Conservation (phyloP, 2,797 vertebrate genomes). For the Acanthurus lineatus region DNA sequence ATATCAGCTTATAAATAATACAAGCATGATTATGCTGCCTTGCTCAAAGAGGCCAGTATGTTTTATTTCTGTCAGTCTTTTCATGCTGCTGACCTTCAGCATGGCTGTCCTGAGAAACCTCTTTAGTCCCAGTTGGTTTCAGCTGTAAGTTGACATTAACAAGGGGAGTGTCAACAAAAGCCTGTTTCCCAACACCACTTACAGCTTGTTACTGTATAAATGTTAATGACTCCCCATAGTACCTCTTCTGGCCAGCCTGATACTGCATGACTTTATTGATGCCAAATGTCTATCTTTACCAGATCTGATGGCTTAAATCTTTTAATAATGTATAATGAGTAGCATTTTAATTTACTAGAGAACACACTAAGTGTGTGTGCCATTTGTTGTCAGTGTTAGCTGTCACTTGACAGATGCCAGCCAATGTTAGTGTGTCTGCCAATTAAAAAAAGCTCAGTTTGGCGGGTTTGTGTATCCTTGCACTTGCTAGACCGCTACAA, state of each 20-base stretch:
- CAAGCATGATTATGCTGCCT: background rate
- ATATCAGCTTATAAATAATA: no score
- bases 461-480: background rate
- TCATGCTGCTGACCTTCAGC: background rate
- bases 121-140: background rate
- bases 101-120: background rate
- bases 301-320: slow-evolving; percentile 14
- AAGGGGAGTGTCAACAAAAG: slow-evolving; percentile 1
- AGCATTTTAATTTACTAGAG: slow-evolving; percentile 3
- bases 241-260: background rate
- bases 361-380: slow-evolving; percentile 7
- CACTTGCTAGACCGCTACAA: background rate
- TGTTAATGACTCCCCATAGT: slow-evolving; percentile 5
- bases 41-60: background rate
- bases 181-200: slow-evolving; percentile 16
- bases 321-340: slow-evolving; percentile 17
- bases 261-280: background rate
- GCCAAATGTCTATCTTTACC: slow-evolving; percentile 14
- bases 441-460: slow-evolving; percentile 1
- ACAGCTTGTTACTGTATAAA: slow-evolving; percentile 17
- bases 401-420: slow-evolving; percentile 40
- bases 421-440: slow-evolving; percentile 15
- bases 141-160: background rate
- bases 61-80: background rate
- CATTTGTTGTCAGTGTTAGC: slow-evolving; percentile 29